These are phyloP conservation scores for Standfussiana lucernea DNA, from an alignment of 2,888 invertebrate species.

Conservation along the genomic window DNA sequence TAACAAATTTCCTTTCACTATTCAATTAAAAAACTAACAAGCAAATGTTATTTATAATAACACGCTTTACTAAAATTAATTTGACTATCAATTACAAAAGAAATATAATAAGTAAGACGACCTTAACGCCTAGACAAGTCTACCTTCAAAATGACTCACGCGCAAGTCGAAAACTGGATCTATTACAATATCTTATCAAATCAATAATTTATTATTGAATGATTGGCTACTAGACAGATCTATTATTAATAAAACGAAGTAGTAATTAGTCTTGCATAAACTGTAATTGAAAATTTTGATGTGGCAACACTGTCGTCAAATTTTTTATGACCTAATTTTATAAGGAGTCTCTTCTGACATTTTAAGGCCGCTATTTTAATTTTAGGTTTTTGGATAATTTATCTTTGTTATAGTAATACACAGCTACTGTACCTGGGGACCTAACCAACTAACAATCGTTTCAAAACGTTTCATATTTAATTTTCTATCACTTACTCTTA, in stretches of 20 bases:
- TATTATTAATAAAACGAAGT: slow-evolving; percentile 36
- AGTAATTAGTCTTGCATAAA: slow-evolving; percentile 15
- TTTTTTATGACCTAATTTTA: neutral
- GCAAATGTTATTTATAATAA: slow-evolving; percentile 3
- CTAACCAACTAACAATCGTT: no score
- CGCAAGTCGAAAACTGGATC: slow-evolving; percentile 38
- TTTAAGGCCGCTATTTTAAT: slow-evolving; percentile 4
- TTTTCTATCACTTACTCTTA: no score
- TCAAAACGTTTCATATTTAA: no score
- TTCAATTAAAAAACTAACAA: neutral
- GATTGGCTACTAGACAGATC: slow-evolving; percentile 32
- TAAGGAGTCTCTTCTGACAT: slow-evolving; percentile 11
- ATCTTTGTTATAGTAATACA: neutral
- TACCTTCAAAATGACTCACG: slow-evolving; percentile 57
- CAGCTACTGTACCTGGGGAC: no score
- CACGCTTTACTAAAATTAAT: slow-evolving; percentile 6
- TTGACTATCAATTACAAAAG: slow-evolving; percentile 51
- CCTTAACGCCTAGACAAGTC: slow-evolving; percentile 47
- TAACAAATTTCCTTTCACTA: slow-evolving; percentile 1
- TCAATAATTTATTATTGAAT: slow-evolving; percentile 41
- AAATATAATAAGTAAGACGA: slow-evolving; percentile 37
- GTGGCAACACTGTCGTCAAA: neutral
- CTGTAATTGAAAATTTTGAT: slow-evolving; percentile 15
- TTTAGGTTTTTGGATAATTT: neutral
- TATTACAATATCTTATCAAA: slow-evolving; percentile 48